phyloP scores from a whole-genome alignment of 2,888 invertebrate genomes.

The Chrysolina oricalcia region DNA sequence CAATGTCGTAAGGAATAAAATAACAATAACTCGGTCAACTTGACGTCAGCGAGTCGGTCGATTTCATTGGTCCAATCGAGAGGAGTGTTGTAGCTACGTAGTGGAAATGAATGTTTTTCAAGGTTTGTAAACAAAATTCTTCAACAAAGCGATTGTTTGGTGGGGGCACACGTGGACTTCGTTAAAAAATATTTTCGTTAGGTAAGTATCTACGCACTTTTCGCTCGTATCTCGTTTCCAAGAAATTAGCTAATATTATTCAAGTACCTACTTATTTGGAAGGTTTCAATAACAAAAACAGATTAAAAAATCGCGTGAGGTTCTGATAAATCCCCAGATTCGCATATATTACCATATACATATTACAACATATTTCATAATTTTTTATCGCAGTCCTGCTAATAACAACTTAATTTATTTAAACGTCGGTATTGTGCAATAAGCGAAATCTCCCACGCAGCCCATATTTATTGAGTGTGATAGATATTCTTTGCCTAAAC shows the following conservation, averaged over 20 bases:
- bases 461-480: too few species aligned
- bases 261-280: neutral
- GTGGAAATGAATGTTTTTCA: constrained; percentile 4
- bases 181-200: neutral
- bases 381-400: neutral
- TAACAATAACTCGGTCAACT: neutral
- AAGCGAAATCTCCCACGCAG: too few species aligned
- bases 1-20: neutral
- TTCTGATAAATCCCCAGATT: neutral
- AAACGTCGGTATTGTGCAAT: too few species aligned
- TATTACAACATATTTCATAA: neutral
- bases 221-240: neutral
- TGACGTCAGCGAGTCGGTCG: neutral
- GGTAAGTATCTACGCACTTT: neutral
- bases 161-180: constrained; percentile 1
- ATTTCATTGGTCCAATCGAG: constrained; percentile 4
- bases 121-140: constrained; percentile 25
- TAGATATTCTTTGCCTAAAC: too few species aligned
- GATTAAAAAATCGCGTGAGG: constrained; percentile 1
- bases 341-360: neutral
- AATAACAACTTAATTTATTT: neutral
- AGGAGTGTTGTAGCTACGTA: constrained; percentile 7
- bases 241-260: neutral
- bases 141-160: constrained; percentile 4
- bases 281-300: neutral